These are phyloP conservation scores for Liopterus haemorrhoidalis DNA, from an alignment of 2,888 invertebrate species.

Conservation along the genomic window DNA sequence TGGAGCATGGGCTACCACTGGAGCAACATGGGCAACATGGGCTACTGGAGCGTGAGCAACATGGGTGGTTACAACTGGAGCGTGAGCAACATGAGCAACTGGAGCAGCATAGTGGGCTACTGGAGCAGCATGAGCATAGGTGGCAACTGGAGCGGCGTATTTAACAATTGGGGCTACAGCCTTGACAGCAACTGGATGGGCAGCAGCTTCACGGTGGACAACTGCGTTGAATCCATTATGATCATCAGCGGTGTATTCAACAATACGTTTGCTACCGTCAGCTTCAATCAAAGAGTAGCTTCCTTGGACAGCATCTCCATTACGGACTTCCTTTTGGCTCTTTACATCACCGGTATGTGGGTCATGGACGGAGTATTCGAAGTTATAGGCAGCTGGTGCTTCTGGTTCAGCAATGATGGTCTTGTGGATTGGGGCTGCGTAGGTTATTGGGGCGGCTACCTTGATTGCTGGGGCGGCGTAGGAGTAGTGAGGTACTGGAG, in stretches of 20 bases:
- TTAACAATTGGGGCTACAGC: slow-evolving; percentile 36
- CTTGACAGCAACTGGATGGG: slow-evolving; percentile 18
- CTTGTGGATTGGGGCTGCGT: slow-evolving; percentile 39
- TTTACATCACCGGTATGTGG: slow-evolving; percentile 46
- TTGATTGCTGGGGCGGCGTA: slow-evolving; percentile 36
- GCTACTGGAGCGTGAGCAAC: slow-evolving; percentile 24
- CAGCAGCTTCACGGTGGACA: slow-evolving; percentile 43
- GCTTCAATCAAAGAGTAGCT: slow-evolving; percentile 44
- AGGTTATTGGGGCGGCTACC: slow-evolving; percentile 40
- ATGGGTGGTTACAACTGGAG: slow-evolving; percentile 30
- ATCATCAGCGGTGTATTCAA: slow-evolving; percentile 44
- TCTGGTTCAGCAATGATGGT: slow-evolving; percentile 43
- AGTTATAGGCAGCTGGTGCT: slow-evolving; percentile 46
- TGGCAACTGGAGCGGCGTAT: slow-evolving; percentile 27
- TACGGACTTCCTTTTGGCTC: slow-evolving; percentile 43
- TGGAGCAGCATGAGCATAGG: slow-evolving; percentile 17
- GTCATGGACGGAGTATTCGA: slow-evolving; percentile 44
- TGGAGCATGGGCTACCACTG: slow-evolving; percentile 8
- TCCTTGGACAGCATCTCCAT: slow-evolving; percentile 45
- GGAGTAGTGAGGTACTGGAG: slow-evolving; percentile 16
- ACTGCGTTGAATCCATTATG: slow-evolving; percentile 44
- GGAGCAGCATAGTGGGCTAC: slow-evolving; percentile 28
- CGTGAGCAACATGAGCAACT: slow-evolving; percentile 30
- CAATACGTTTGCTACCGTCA: slow-evolving; percentile 44
- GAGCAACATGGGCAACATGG: slow-evolving; percentile 11